These are phyloP conservation scores for Lepeophtheirus nordmannii DNA, from an alignment of 2,888 invertebrate genomes.

Conservation along the genomic window DNA sequence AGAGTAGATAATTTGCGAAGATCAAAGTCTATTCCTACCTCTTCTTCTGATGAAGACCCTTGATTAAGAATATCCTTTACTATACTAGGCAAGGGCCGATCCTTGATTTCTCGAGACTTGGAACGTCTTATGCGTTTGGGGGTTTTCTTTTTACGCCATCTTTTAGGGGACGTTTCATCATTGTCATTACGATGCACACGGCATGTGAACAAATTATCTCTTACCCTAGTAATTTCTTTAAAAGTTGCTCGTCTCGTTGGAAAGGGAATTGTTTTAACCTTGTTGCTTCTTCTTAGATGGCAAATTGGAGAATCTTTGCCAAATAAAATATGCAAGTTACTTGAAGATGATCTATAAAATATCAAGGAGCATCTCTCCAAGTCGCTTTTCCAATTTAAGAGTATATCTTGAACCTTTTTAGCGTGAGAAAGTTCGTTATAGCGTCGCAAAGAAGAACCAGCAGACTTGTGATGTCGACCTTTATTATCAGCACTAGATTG, in stretches of 20 bases:
- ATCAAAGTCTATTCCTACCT: background rate
- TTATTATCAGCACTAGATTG: conserved; percentile 51
- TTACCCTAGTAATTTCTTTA: conserved; percentile 59
- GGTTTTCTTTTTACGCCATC: conserved; percentile 7
- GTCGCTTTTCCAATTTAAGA: conserved; percentile 50
- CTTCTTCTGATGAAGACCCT: background rate
- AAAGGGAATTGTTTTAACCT: conserved; percentile 58
- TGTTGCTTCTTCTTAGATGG: conserved; percentile 43
- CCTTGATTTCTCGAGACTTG: conserved; percentile 3
- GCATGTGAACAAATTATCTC: conserved; percentile 48
- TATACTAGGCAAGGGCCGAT: background rate
- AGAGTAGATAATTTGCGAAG: background rate
- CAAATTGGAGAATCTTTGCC: conserved; percentile 49
- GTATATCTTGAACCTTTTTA: conserved; percentile 58
- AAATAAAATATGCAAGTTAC: conserved; percentile 56
- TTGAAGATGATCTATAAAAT: conserved; percentile 58
- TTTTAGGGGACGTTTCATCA: conserved; percentile 2
- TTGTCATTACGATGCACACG: conserved; percentile 47
- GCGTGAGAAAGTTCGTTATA: conserved; percentile 58
- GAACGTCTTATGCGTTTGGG: conserved; percentile 1
- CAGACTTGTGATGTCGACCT: conserved; percentile 52
- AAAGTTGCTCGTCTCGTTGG: conserved; percentile 64
- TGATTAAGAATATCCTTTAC: background rate
- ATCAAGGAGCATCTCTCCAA: conserved; percentile 52
- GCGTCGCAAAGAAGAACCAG: conserved; percentile 59